Base-by-base conservation (phyloP, 1,140 invertebrate species). In the Drosophila biarmipes region DNA sequence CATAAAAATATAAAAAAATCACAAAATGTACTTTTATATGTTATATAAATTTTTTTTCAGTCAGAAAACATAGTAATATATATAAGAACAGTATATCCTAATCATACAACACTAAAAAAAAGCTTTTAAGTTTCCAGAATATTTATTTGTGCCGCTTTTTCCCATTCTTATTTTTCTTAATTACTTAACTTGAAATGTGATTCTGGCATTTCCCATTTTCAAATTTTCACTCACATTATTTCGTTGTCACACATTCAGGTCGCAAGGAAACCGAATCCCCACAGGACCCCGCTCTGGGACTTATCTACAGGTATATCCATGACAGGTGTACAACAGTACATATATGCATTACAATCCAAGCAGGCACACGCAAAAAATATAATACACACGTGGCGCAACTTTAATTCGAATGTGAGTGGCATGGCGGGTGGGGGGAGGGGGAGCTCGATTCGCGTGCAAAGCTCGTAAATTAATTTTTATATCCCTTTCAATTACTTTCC, bases 381-480 rank as follows among this genome's bases (percentile, higher is more conserved):
- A 27, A 42, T 21, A 12, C 37, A 24, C 19, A 45, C 15, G 27
- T 24, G 54, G 40, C 40, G 15, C 14, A 17, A 35, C 31, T 40
- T 34, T 48, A 62, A 48, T 27, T 37, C 27, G 17, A 2, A 17
- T 31, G n/a, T 15, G n/a, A 17, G 2, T 0, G 11, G 4, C n/a
- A n/a, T n/a, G n/a, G n/a, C n/a, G n/a, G n/a, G n/a, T n/a, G n/a
- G n/a, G n/a, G n/a, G n/a, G n/a, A n/a, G 19, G 14, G 5, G 6
- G 27, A 45, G 35, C 19, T n/a, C 53, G 61, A 53, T 56, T 62
- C 58, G 67, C 59, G 77, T 80, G 56, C 58, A 55, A 74, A 63
- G 52, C 62, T 78, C 81, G 73, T 85, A 86, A 85, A 86, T 85
- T 78, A 78, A 67, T 71, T 86, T 86, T 69, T 66, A 86, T 85